Conservation (phyloP, 2,113 vertebrate species). For the Heptranchias perlo region DNA sequence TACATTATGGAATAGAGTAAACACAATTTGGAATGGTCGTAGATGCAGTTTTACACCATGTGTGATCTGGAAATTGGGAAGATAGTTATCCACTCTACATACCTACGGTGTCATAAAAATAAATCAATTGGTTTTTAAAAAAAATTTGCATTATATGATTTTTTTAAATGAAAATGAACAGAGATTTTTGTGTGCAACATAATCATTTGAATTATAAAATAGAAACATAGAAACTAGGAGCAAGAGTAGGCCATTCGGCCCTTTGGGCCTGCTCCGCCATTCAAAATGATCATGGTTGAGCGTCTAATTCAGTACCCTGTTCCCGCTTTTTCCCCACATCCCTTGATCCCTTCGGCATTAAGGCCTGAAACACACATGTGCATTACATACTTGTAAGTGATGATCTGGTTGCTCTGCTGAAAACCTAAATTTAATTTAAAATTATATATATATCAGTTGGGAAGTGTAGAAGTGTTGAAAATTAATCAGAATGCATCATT, state of each 20-base stretch:
- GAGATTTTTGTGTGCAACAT: neutral
- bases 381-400: neutral
- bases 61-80: neutral
- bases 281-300: too few species aligned
- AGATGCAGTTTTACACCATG: neutral
- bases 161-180: neutral
- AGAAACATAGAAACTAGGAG: too few species aligned
- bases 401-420: too few species aligned
- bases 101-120: neutral
- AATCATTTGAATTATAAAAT: constrained; percentile 5
- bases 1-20: neutral
- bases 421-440: too few species aligned
- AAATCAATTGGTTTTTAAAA: neutral
- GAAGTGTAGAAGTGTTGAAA: too few species aligned
- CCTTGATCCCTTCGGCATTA: too few species aligned
- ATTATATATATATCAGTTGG: too few species aligned
- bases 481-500: neutral
- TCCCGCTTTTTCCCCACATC: too few species aligned
- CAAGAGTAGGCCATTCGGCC: too few species aligned
- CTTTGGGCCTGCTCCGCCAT: too few species aligned
- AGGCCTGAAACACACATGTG: neutral
- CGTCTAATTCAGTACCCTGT: too few species aligned
- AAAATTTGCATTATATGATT: neutral
- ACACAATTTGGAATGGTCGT: neutral
- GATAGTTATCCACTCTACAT: neutral